A percentile compares a stretch with the other conserved stretches of the same genome.
Evolutionary conservation across 2,888 invertebrate species (phyloP).

Genomic region (Sericinus montela): DNA sequence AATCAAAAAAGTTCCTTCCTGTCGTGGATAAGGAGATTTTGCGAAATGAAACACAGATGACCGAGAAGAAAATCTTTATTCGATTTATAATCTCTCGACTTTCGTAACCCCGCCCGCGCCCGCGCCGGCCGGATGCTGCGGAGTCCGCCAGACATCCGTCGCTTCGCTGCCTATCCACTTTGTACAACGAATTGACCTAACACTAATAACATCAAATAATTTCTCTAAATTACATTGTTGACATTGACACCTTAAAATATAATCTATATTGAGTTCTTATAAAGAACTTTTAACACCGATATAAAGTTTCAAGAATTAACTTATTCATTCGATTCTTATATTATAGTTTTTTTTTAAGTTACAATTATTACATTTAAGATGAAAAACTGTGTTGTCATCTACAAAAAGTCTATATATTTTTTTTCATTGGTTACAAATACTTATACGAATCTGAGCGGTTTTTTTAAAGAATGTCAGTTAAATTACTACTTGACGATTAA

Average conservation of each 20-base stretch:
- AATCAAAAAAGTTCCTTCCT: too few species aligned
- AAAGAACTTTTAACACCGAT: slow-evolving; percentile 10
- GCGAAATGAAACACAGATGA: slow-evolving; percentile 27
- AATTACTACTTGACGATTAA: slow-evolving; percentile 5
- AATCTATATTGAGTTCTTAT: slow-evolving; percentile 6
- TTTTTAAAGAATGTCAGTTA: background rate
- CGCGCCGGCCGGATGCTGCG: slow-evolving; percentile 6
- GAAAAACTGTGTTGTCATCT: slow-evolving; percentile 5
- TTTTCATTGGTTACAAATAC: background rate
- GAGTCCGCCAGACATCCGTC: slow-evolving; percentile 8
- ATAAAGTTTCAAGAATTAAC: slow-evolving; percentile 3
- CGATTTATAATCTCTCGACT: slow-evolving; percentile 24
- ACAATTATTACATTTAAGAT: background rate
- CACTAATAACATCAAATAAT: background rate
- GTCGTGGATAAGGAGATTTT: too few species aligned
- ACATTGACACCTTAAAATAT: slow-evolving; percentile 1
- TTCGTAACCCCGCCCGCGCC: background rate
- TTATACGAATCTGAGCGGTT: background rate
- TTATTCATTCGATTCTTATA: background rate
- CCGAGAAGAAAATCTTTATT: slow-evolving; percentile 40
- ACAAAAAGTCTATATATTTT: slow-evolving; percentile 7
- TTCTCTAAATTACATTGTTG: background rate
- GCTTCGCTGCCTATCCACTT: slow-evolving; percentile 7
- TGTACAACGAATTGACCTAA: background rate
- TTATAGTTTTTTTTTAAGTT: background rate